Conservation (phyloP, 2,888 invertebrate genomes). For the Drosophila lutescens region DNA sequence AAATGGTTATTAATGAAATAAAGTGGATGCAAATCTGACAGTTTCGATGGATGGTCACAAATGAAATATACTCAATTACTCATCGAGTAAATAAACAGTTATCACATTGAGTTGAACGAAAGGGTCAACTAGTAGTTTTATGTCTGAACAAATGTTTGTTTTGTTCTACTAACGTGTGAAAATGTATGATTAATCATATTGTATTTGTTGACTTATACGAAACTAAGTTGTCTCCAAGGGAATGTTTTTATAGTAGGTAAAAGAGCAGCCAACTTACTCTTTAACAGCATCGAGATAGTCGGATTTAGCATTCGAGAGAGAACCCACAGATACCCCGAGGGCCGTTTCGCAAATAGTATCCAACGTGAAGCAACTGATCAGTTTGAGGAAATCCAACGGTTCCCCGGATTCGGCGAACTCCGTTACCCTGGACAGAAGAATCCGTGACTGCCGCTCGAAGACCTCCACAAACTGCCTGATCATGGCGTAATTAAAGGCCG, state of each 20-base stretch:
- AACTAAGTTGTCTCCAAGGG: too few relatives aligned
- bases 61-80: background rate
- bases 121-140: background rate
- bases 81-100: background rate
- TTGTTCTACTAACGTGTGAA: background rate
- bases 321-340: constrained; percentile 46
- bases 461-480: constrained; percentile 54
- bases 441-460: constrained; percentile 55
- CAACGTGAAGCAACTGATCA: constrained; percentile 59
- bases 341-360: constrained; percentile 71
- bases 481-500: constrained; percentile 63
- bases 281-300: constrained; percentile 60
- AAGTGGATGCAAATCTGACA: background rate
- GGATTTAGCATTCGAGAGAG: constrained; percentile 52
- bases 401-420: constrained; percentile 31
- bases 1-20: too few relatives aligned
- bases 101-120: background rate
- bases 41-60: too few relatives aligned
- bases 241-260: background rate
- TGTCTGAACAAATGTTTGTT: background rate
- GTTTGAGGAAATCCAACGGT: constrained; percentile 52
- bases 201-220: background rate
- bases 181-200: background rate
- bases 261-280: constrained; percentile 51
- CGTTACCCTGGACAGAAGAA: constrained; percentile 39